Conservation (phyloP, 1,140 invertebrate species). For the Eriocheir sinensis region DNA sequence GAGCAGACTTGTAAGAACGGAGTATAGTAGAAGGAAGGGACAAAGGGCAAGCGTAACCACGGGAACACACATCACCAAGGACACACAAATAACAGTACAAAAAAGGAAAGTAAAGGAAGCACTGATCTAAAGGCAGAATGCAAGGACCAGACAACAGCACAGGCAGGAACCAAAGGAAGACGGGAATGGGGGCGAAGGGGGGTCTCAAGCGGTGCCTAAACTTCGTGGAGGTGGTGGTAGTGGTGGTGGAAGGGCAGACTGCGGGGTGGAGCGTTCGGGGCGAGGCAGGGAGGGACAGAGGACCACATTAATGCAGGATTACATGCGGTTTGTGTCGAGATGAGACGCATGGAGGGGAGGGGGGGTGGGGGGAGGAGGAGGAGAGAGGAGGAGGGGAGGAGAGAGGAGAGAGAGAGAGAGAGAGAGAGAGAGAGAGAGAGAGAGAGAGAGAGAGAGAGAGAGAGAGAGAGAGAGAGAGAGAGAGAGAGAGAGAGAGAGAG, state of each 20-base stretch:
- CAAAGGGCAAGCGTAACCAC: too few relatives aligned
- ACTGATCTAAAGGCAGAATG: too few relatives aligned
- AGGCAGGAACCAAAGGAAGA: not conserved
- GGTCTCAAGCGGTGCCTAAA: not conserved
- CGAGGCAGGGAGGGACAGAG: slow-evolving; percentile 18
- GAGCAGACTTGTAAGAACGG: too few relatives aligned
- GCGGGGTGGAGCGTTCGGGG: not conserved
- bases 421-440: not conserved
- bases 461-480: too few relatives aligned
- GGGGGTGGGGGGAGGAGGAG: not conserved
- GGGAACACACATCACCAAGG: too few relatives aligned
- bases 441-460: too few relatives aligned
- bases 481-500: too few relatives aligned
- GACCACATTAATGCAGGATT: slow-evolving; percentile 67
- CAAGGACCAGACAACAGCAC: too few relatives aligned
- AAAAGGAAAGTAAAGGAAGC: too few relatives aligned
- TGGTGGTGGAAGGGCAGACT: not conserved
- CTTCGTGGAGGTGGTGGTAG: not conserved
- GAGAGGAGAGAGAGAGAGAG: not conserved
- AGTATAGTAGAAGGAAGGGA: too few relatives aligned
- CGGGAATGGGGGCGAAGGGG: not conserved
- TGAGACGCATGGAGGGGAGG: not conserved
- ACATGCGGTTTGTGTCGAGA: slow-evolving; percentile 36
- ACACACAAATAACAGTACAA: not conserved
- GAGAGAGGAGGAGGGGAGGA: not conserved